These are phyloP conservation scores for Lasioglossum pauxillum DNA, from an alignment of 2,888 invertebrate genomes.

Conservation along the genomic window DNA sequence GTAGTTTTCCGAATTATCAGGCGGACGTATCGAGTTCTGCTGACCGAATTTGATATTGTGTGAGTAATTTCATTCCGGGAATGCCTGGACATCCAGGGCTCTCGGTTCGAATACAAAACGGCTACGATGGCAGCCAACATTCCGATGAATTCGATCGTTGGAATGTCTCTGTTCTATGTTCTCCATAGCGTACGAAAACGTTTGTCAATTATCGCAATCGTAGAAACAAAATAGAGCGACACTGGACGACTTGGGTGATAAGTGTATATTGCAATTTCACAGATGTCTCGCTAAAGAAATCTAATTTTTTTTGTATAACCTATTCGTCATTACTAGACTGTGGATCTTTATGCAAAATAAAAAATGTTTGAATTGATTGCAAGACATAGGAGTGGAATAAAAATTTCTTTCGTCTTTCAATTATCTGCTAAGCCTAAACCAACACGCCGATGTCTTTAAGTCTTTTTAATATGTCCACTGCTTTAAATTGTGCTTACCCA, in stretches of 20 bases:
- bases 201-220: neutral
- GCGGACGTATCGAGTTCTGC: conserved; percentile 2
- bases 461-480: too few relatives aligned
- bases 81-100: neutral
- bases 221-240: neutral
- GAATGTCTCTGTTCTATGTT: neutral
- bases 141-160: neutral
- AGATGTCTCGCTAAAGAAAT: neutral
- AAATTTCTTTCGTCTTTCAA: too few relatives aligned
- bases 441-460: too few relatives aligned
- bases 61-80: neutral
- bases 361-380: too few relatives aligned
- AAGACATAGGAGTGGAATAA: too few relatives aligned
- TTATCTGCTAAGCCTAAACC: too few relatives aligned
- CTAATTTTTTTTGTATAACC: neutral
- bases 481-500: too few relatives aligned
- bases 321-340: neutral
- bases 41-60: conserved; percentile 5
- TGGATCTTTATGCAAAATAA: too few relatives aligned
- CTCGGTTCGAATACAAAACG: neutral
- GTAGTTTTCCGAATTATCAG: neutral
- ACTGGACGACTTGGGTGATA: too few relatives aligned
- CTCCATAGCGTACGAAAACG: neutral
- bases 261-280: neutral
- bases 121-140: neutral